Evolutionary conservation across 2,113 vertebrate genomes (phyloP), one percentile per base, ranked within the genome.

Genomic region (Notarius quadriscutis): DNA sequence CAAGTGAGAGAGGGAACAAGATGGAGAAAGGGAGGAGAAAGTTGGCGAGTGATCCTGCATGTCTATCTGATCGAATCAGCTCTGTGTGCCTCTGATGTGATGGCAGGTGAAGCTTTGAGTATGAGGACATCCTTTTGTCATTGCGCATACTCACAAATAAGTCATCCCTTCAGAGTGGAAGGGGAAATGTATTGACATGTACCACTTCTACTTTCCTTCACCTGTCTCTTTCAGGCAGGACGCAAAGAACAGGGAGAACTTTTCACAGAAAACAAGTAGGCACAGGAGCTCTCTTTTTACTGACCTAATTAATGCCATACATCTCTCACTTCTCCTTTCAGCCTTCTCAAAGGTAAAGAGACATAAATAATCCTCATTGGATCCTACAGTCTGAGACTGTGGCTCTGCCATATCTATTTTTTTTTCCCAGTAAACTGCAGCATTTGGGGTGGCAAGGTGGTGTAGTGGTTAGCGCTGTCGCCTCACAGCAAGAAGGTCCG

Each of bases 61-160:
- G 53, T 81, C 69, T 72, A 85, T 87, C 89, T 88, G 86, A 86
- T 55, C 27, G 85, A 88, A 86, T 87, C 86, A 88, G 87, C 88
- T 92, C 92, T 90, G 91, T 90, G 91, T 93, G 77, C 48, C 75
- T 81, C 74, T 82, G 89, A 86, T 67, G 83, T 85, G 89, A 88
- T 81, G 79, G 91, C 85, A 93, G 93, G 93, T 94, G 93, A 95
- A 84, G 79, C 86, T 86, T 91, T 93, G 91, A 69, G 88, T 84
- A 91, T 87, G 92, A 92, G 93, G 93, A 94, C 92, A 92, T 92
- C 91, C 91, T 94, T 95, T 94, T 95, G 93, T 95, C 94, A 95
- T 94, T 90, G 92, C 94, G 93, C 92, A 74, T 89, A 93, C 94
- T 94, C 93, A 94, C 93, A 95, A 95, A 96, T 96, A 96, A 96